Evolutionary conservation across 1,140 invertebrate genomes (phyloP).

Genomic region (Heliconius hermathena): DNA sequence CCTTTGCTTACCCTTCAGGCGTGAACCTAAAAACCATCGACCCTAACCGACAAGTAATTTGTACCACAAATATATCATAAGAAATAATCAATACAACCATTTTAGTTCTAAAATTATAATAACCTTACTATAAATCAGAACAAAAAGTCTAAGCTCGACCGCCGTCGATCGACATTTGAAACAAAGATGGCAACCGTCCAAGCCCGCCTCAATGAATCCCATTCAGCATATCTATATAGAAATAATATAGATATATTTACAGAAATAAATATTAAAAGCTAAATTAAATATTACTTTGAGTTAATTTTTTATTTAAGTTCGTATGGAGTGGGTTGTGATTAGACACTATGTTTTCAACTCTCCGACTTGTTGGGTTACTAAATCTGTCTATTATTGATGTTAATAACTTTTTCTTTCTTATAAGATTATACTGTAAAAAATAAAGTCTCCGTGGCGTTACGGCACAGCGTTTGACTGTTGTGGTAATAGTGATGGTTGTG

Average conservation of each 20-base stretch:
- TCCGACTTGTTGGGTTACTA: too few species aligned
- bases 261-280: neutral
- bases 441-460: too few species aligned
- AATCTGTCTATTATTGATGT: too few species aligned
- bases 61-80: neutral
- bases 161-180: slow-evolving; percentile 45
- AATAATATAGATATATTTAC: neutral
- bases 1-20: too few species aligned
- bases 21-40: too few species aligned
- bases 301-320: neutral
- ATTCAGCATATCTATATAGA: slow-evolving; percentile 39
- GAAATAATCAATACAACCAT: neutral
- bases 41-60: neutral
- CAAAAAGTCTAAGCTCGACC: slow-evolving; percentile 31
- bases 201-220: slow-evolving; percentile 48
- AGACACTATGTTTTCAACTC: too few species aligned
- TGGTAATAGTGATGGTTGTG: too few species aligned
- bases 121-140: slow-evolving; percentile 33
- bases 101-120: slow-evolving; percentile 31
- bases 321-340: too few species aligned
- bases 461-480: too few species aligned
- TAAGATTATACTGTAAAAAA: too few species aligned
- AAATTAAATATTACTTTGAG: neutral
- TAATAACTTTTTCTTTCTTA: too few species aligned
- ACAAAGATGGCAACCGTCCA: slow-evolving; percentile 50